Conservation (phyloP, 2,113 vertebrate genomes). For the Bucco capensis region DNA sequence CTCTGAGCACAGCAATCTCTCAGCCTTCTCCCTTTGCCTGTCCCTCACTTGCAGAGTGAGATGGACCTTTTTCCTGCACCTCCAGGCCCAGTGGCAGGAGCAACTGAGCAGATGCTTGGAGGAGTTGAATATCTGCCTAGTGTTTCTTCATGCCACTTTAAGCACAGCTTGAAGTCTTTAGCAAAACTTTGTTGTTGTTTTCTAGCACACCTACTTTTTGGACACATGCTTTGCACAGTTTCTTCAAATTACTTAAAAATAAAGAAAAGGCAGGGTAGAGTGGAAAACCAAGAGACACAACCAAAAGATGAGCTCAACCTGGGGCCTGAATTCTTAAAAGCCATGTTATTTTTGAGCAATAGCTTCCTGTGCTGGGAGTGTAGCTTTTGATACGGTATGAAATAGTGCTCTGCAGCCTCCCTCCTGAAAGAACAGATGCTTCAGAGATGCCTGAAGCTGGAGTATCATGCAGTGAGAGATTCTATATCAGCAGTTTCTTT, state of each 20-base stretch:
- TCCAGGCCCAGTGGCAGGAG: rapidly evolving
- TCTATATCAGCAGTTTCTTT: not conserved
- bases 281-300: not conserved
- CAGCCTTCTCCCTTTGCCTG: not conserved
- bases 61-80: rapidly evolving
- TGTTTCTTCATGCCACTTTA: rapidly evolving
- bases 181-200: not conserved
- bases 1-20: not conserved
- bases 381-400: not conserved
- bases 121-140: not conserved
- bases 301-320: not conserved
- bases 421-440: constrained; percentile 7
- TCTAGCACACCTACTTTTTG: not conserved
- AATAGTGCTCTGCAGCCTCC: not conserved
- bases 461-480: not conserved
- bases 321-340: not conserved
- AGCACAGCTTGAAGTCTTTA: not conserved
- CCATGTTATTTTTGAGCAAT: not conserved
- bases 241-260: not conserved
- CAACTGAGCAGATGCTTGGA: not conserved
- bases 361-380: not conserved
- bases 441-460: constrained; percentile 5
- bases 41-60: not conserved
- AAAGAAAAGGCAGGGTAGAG: rapidly evolving
- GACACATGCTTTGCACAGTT: not conserved